A percentile compares a stretch with the other conserved stretches of the same genome.
phyloP scores from a whole-genome alignment of 2,113 vertebrate genomes.

The Odocoileus virginianus region DNA sequence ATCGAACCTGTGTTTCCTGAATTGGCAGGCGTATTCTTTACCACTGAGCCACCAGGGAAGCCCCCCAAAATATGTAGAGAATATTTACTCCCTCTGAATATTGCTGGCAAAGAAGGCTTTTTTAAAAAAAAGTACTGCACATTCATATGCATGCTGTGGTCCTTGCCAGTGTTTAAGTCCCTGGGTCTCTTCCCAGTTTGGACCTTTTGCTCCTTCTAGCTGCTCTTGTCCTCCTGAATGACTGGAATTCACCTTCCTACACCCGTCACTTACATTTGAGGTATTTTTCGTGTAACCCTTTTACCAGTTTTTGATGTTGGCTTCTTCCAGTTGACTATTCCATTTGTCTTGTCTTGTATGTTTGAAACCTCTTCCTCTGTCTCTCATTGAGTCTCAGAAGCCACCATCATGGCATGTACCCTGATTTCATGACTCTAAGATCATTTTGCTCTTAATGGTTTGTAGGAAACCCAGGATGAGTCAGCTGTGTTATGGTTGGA shows the following conservation, averaged over 20 bases:
- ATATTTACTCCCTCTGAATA: background rate
- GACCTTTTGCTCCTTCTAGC: background rate
- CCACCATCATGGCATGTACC: background rate
- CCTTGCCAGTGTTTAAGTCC: background rate
- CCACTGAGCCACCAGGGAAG: background rate
- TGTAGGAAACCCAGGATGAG: conserved; percentile 93
- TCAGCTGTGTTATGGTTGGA: conserved; percentile 98
- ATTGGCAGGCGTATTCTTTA: background rate
- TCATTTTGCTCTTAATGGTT: background rate
- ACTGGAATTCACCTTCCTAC: background rate
- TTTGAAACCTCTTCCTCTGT: background rate
- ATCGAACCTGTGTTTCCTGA: background rate
- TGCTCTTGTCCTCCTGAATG: background rate
- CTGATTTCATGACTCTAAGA: background rate
- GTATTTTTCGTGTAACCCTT: background rate
- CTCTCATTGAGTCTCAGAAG: background rate
- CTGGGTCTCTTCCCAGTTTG: background rate
- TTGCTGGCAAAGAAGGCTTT: background rate
- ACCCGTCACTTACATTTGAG: background rate
- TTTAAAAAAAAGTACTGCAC: background rate
- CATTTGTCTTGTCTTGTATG: background rate
- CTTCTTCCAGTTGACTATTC: background rate
- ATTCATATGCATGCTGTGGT: background rate
- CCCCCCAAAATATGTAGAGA: background rate
- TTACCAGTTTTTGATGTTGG: background rate